These are phyloP conservation scores for Cheirogaleus medius DNA, from an alignment of 2,113 vertebrate genomes.

Conservation along the genomic window DNA sequence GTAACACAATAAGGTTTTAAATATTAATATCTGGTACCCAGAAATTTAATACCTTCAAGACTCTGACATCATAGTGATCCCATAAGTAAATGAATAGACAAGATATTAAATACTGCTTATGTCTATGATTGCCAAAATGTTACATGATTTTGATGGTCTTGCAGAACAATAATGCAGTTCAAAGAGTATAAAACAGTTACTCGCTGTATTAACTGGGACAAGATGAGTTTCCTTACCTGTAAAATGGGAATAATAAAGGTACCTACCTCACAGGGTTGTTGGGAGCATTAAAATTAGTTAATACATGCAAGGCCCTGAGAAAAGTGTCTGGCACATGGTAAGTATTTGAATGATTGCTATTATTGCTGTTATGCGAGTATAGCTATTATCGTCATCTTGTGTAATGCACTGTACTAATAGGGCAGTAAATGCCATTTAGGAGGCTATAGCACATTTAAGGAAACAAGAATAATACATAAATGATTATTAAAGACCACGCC, in stretches of 20 bases:
- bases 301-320: neutral
- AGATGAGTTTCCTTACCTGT: neutral
- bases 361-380: neutral
- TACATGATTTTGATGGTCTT: neutral
- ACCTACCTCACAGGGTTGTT: neutral
- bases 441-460: neutral
- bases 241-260: slow-evolving; percentile 2
- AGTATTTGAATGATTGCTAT: neutral
- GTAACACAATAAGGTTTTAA: neutral
- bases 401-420: neutral
- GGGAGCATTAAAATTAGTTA: neutral
- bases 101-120: neutral
- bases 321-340: neutral
- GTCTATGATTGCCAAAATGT: neutral
- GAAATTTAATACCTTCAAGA: slow-evolving; percentile 16
- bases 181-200: neutral
- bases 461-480: neutral
- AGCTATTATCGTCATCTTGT: neutral
- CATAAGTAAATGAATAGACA: neutral
- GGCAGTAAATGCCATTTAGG: neutral
- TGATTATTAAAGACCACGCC: neutral
- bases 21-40: neutral
- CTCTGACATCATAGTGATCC: neutral
- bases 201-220: neutral
- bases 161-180: neutral